phyloP scores from a whole-genome alignment of 2,113 vertebrate species.

The Steatornis caripensis region DNA sequence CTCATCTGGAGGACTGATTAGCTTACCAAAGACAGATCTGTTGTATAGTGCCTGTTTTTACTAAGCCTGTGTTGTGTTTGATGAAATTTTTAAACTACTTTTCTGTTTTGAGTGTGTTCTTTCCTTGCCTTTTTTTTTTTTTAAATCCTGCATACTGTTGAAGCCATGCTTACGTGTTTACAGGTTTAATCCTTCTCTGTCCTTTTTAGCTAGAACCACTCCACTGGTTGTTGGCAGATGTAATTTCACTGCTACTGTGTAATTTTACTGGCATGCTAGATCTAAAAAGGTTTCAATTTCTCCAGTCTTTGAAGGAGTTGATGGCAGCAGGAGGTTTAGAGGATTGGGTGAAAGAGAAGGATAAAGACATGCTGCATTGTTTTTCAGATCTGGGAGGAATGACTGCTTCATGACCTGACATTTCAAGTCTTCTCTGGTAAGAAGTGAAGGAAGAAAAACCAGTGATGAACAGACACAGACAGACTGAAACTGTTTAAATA shows the following conservation, averaged over 20 bases:
- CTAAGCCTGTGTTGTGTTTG: neutral
- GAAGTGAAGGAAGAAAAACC: neutral
- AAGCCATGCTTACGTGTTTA: neutral
- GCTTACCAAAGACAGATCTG: neutral
- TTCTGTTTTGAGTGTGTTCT: neutral
- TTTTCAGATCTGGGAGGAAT: neutral
- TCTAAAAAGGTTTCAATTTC: neutral
- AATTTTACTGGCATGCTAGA: neutral
- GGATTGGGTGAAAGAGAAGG: neutral
- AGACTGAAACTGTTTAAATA: neutral
- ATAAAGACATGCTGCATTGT: neutral
- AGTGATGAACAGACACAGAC: too few relatives aligned
- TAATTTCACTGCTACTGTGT: neutral
- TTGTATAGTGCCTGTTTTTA: neutral
- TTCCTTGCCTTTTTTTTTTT: neutral
- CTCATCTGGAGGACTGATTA: neutral
- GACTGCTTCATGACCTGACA: neutral
- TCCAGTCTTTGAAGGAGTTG: neutral
- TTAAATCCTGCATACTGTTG: neutral
- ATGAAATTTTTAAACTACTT: neutral
- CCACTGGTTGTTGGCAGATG: neutral
- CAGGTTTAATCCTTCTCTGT: neutral
- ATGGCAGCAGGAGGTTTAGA: neutral
- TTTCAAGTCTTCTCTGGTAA: neutral
- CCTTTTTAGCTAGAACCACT: neutral